Percentiles rank a stretch among this genome's conserved stretches.
Conservation (phyloP, 2,888 invertebrate genomes). For the Aphidius colemani region DNA sequence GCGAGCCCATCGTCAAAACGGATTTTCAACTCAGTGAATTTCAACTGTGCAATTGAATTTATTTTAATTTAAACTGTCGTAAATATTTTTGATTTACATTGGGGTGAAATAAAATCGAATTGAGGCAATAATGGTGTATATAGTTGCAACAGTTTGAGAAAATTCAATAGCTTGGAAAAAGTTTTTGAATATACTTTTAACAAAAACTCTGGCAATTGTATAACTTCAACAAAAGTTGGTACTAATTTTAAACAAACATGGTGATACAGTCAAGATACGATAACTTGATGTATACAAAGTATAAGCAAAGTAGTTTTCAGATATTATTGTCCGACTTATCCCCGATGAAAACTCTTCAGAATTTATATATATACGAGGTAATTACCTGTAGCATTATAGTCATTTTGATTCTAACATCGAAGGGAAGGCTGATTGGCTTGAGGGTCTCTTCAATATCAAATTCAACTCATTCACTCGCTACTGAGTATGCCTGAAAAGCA, state of each 20-base stretch:
- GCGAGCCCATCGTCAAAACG: slow-evolving; percentile 11
- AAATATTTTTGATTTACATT: background rate
- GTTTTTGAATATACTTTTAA: slow-evolving; percentile 20
- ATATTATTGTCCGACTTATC: slow-evolving; percentile 41
- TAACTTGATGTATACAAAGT: background rate
- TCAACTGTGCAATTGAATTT: slow-evolving; percentile 2
- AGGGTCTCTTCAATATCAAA: slow-evolving; percentile 12
- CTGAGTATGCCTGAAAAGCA: slow-evolving; percentile 21
- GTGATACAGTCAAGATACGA: slow-evolving; percentile 28
- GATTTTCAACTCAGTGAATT: slow-evolving; percentile 18
- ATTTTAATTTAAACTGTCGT: background rate
- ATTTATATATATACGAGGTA: slow-evolving; percentile 38
- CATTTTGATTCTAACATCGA: background rate
- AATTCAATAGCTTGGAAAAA: background rate
- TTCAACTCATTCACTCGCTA: slow-evolving; percentile 1
- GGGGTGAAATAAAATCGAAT: slow-evolving; percentile 10
- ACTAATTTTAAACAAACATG: slow-evolving; percentile 38
- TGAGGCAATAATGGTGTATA: slow-evolving; percentile 12
- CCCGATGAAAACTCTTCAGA: background rate
- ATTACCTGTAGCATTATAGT: slow-evolving; percentile 40
- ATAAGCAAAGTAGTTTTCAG: slow-evolving; percentile 23
- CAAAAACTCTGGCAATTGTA: slow-evolving; percentile 21
- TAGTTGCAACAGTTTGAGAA: slow-evolving; percentile 9
- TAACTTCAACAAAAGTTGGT: slow-evolving; percentile 28
- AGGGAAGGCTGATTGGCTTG: slow-evolving; percentile 25